Evolutionary conservation across 2,888 invertebrate genomes (phyloP), one percentile per base, ranked within the genome.

Genomic region (Chalcosyrphus nemorum): DNA sequence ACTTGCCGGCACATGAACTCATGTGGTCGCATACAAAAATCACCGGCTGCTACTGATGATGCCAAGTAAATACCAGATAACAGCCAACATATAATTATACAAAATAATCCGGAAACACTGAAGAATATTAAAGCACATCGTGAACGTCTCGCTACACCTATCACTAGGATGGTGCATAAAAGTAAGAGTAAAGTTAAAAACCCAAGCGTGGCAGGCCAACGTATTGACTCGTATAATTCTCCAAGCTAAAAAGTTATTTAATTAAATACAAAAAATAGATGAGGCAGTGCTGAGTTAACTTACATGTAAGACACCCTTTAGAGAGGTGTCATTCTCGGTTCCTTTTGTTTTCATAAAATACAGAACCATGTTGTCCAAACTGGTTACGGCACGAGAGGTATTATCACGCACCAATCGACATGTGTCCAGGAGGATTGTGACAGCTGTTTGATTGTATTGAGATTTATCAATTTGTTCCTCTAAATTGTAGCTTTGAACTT

Each of bases 71-170:
- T 92, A 76, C 97, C 97, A 52, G 96, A 95, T 92, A 97, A 94
- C 89, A 97, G 93, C 96, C 97, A 98, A 87, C 97, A 97, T 59
- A 92, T 89, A 81, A 92, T 92, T 70, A 92, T 91, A 84, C 91
- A 91, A 86, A 92, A 91, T 54, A 96, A 92, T 41, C 95, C 95
- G 91, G 97, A 95, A 81, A 97, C 97, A 86, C 97, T 97, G 88
- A 97, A 97, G 93, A 96, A 95, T 89, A 98, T 96, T 81, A 98
- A 93, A 59, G 97, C 96, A 89, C 97, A 97, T 66, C 97, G 94
- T 54, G 97, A 97, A 76, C 91, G 89, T 61, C 92, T 88, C 21
- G 91, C 92, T 35, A 92, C 91, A n/a, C 92, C 92, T 86, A 92
- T 92, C 21, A 92, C 91, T 71, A 92, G 87, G 4, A 92, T 89